phyloP scores from a whole-genome alignment of 2,797 vertebrate species.

The Bradypus variegatus region DNA sequence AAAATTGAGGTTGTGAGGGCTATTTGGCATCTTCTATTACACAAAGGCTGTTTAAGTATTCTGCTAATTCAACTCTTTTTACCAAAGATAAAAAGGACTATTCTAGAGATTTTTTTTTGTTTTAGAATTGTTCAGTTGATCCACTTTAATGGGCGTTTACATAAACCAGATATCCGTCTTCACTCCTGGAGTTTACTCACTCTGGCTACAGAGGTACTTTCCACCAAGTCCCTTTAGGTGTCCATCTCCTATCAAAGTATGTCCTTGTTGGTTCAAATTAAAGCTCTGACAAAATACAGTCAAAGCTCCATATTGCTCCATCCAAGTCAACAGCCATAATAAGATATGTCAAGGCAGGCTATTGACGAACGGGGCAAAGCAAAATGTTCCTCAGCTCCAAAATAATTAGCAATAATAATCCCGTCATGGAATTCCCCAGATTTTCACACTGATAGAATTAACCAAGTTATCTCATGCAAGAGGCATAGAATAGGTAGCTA shows the following conservation, averaged over 20 bases:
- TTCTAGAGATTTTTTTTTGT: background rate
- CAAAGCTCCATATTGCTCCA: background rate
- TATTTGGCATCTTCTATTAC: background rate
- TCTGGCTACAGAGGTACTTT: rapidly evolving
- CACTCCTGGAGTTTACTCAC: background rate
- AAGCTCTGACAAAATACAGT: background rate
- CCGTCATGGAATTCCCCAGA: background rate
- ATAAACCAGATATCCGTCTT: background rate
- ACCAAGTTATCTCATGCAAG: background rate
- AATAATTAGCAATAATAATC: background rate
- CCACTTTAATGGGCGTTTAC: no score
- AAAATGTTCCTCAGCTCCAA: background rate
- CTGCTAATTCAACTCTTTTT: background rate
- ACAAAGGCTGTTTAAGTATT: background rate
- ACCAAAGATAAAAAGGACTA: background rate
- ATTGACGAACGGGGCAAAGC: background rate
- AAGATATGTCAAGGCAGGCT: background rate
- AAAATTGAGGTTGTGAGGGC: background rate
- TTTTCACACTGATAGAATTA: background rate
- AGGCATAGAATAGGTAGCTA: background rate
- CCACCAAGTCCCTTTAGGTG: background rate
- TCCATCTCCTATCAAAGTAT: background rate
- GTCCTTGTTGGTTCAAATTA: background rate
- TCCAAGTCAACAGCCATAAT: background rate
- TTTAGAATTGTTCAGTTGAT: background rate